Evolutionary conservation across 2,888 invertebrate genomes (phyloP).

Genomic region (Sericinus montela): DNA sequence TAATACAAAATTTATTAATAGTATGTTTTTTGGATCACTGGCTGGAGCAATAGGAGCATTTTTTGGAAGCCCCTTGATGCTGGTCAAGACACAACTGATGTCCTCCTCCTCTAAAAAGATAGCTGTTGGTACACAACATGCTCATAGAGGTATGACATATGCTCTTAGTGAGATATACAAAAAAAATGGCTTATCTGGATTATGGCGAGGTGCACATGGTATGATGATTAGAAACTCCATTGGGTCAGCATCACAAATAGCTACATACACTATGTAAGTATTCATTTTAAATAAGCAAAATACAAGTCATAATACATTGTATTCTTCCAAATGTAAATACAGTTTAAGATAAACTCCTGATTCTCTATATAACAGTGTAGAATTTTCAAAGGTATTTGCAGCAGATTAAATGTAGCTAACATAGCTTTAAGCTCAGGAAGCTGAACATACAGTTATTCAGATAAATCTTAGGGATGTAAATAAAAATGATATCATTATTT

Average conservation of each 20-base stretch:
- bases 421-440: too few relatives aligned
- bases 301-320: too few relatives aligned
- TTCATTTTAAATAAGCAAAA: background rate
- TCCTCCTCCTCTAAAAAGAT: slow-evolving; percentile 86
- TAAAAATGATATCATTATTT: too few relatives aligned
- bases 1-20: slow-evolving; percentile 82
- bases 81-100: slow-evolving; percentile 94
- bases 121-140: slow-evolving; percentile 94
- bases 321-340: too few relatives aligned
- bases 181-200: slow-evolving; percentile 73
- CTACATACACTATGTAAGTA: slow-evolving; percentile 83
- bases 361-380: too few relatives aligned
- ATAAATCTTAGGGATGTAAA: too few relatives aligned
- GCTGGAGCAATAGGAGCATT: slow-evolving; percentile 89
- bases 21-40: slow-evolving; percentile 85
- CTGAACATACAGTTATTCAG: too few relatives aligned
- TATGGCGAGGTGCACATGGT: slow-evolving; percentile 88
- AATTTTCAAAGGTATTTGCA: too few relatives aligned
- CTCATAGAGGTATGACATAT: slow-evolving; percentile 82
- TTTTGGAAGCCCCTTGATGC: slow-evolving; percentile 91
- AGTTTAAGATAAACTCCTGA: too few relatives aligned
- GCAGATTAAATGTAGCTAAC: too few relatives aligned
- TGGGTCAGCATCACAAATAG: slow-evolving; percentile 91
- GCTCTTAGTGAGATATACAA: slow-evolving; percentile 82
- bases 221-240: slow-evolving; percentile 87